Conservation (phyloP, 53 echinoderm and acorn worm genomes). For the Echinarachnius parma region DNA sequence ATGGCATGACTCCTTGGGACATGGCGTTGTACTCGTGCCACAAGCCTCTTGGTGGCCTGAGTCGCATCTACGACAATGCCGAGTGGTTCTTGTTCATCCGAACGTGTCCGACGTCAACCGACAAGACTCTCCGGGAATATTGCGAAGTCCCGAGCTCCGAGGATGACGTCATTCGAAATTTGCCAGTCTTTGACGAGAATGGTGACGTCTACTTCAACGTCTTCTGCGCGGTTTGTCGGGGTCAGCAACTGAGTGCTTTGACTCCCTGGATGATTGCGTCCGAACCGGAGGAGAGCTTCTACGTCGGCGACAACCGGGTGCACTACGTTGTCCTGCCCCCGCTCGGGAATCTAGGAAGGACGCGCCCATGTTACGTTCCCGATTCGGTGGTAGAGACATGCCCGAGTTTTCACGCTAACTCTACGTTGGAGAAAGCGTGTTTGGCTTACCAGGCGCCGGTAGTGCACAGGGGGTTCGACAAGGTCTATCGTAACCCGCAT, state of each 20-base stretch:
- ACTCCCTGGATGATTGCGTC: conserved; percentile 38
- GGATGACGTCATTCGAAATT: conserved; percentile 56
- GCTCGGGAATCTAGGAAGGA: neutral
- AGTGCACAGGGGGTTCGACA: neutral
- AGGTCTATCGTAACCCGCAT: conserved; percentile 22
- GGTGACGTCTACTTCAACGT: conserved; percentile 60
- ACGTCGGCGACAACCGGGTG: neutral
- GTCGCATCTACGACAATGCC: neutral
- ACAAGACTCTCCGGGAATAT: neutral
- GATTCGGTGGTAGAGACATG: conserved; percentile 15
- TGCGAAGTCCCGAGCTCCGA: conserved; percentile 34
- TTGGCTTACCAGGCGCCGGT: conserved; percentile 28
- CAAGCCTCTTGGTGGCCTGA: conserved; percentile 24
- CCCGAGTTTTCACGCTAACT: neutral
- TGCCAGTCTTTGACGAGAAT: conserved; percentile 55
- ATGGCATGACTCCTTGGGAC: neutral
- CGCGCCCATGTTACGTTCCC: conserved; percentile 4
- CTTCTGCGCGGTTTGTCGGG: conserved; percentile 74
- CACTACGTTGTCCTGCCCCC: conserved; percentile 21
- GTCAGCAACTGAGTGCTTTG: conserved; percentile 5
- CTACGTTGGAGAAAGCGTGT: conserved; percentile 15
- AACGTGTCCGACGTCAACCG: conserved; percentile 1
- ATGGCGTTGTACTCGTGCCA: conserved; percentile 8
- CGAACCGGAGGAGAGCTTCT: conserved; percentile 24
- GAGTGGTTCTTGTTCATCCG: conserved; percentile 22